Percentiles rank a stretch among this genome's conserved stretches.
These are phyloP conservation scores for Odocoileus hemionus DNA, from an alignment of 2,113 vertebrate species.

Conservation along the genomic window DNA sequence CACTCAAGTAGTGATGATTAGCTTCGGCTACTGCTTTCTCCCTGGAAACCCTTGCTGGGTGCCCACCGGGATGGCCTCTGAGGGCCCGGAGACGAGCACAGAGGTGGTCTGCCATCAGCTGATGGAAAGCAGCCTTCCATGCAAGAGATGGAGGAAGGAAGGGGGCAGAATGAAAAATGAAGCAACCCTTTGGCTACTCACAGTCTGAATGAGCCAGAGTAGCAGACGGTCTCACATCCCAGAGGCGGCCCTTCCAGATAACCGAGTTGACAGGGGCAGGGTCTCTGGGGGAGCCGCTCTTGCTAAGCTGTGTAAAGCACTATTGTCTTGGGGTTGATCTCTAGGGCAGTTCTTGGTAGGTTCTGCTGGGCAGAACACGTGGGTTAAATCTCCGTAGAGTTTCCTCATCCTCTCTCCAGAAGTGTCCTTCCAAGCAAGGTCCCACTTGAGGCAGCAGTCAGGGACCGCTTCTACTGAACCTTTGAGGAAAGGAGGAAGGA, in stretches of 20 bases:
- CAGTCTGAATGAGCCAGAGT: conserved; percentile 28
- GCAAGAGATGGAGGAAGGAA: not conserved
- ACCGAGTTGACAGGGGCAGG: conserved; percentile 33
- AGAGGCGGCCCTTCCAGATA: conserved; percentile 42
- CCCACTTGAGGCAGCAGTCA: not conserved
- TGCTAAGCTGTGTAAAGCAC: conserved; percentile 75
- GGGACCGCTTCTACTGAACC: conserved; percentile 82
- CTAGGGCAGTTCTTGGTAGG: conserved; percentile 80
- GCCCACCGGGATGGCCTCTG: not conserved
- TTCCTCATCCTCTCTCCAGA: conserved; percentile 15
- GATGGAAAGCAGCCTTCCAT: conserved; percentile 16
- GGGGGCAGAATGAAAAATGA: conserved; percentile 17
- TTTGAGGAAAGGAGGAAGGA: conserved; percentile 64
- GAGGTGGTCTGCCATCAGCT: not conserved
- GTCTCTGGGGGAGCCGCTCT: conserved; percentile 69
- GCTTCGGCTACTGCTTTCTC: conserved; percentile 22
- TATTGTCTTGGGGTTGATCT: conserved; percentile 82
- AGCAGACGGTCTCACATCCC: conserved; percentile 24
- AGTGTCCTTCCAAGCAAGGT: conserved; percentile 60
- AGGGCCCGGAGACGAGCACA: not conserved
- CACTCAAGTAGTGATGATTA: not conserved
- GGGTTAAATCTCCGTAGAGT: conserved; percentile 71
- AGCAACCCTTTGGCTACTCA: not conserved
- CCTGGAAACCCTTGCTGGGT: conserved; percentile 14
- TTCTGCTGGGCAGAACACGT: conserved; percentile 92